Evolutionary conservation across 2,888 invertebrate species (phyloP).

Genomic region (Stenoptilia bipunctidactyla): DNA sequence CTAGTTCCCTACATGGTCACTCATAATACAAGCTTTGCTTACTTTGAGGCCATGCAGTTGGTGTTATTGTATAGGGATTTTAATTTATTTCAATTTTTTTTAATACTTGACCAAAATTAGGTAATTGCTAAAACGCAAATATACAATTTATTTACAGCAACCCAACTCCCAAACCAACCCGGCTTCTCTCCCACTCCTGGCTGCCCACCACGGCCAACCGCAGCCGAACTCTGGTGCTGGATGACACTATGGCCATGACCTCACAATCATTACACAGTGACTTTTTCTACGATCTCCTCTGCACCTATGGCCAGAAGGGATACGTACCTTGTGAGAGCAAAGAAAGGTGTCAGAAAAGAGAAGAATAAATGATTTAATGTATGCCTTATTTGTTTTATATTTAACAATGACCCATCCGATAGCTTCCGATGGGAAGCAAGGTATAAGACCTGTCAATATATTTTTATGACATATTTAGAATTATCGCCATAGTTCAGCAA

Average conservation of each 20-base stretch:
- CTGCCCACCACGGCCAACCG: constrained; percentile 26
- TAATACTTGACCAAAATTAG: too few relatives aligned
- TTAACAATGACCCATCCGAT: too few relatives aligned
- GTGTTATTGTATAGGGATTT: too few relatives aligned
- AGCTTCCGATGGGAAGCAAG: background rate
- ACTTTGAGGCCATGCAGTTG: too few relatives aligned
- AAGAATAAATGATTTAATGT: too few relatives aligned
- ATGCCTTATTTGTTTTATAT: too few relatives aligned
- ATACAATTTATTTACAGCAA: constrained; percentile 29
- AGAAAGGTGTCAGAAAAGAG: background rate
- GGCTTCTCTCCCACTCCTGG: constrained; percentile 35
- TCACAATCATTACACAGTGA: constrained; percentile 22
- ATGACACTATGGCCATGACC: constrained; percentile 20
- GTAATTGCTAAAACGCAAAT: background rate
- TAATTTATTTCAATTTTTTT: too few relatives aligned
- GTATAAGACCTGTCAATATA: background rate
- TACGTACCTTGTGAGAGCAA: constrained; percentile 46
- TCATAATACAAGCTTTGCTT: too few relatives aligned
- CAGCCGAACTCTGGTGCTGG: constrained; percentile 32
- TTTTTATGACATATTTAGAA: too few relatives aligned
- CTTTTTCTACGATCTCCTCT: constrained; percentile 34
- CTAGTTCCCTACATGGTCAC: too few relatives aligned
- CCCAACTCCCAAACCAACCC: constrained; percentile 35
- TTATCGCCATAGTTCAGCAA: too few relatives aligned
- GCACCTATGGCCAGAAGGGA: constrained; percentile 39